These are phyloP conservation scores for Alloplasta piceator DNA, from an alignment of 2,888 invertebrate species.

Conservation along the genomic window DNA sequence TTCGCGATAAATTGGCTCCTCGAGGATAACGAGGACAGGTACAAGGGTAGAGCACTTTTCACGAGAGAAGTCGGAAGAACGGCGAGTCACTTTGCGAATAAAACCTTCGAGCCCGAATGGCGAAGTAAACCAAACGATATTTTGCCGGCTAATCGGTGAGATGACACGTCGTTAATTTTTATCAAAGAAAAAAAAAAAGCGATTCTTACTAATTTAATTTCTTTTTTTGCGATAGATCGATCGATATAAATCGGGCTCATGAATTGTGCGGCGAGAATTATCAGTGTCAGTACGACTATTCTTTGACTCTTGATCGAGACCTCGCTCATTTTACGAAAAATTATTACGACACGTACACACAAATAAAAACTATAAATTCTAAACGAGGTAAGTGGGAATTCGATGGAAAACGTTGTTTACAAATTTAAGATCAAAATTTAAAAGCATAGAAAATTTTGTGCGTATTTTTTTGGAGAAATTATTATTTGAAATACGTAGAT, in stretches of 20 bases:
- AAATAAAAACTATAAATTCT: conserved; percentile 82
- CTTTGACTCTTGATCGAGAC: conserved; percentile 92
- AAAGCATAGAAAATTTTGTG: too few species aligned
- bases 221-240: conserved; percentile 80
- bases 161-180: background rate
- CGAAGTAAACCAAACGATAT: conserved; percentile 88
- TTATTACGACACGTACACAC: conserved; percentile 88
- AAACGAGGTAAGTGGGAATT: conserved; percentile 80
- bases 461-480: too few species aligned
- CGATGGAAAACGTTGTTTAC: conserved; percentile 5
- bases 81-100: conserved; percentile 92
- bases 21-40: conserved; percentile 89
- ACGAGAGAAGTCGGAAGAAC: conserved; percentile 91
- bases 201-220: conserved; percentile 4
- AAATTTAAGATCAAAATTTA: conserved; percentile 21
- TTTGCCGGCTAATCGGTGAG: conserved; percentile 88
- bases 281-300: conserved; percentile 95
- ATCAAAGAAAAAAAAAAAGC: background rate
- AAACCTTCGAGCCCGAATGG: conserved; percentile 90
- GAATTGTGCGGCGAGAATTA: conserved; percentile 92
- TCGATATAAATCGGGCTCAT: conserved; percentile 87
- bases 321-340: conserved; percentile 94
- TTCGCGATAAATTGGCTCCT: conserved; percentile 94
- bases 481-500: too few species aligned
- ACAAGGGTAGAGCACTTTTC: conserved; percentile 91